Evolutionary conservation across 2,797 vertebrate species (phyloP), one percentile per base, ranked within the genome.

Genomic region (Malacoctenus gilli): DNA sequence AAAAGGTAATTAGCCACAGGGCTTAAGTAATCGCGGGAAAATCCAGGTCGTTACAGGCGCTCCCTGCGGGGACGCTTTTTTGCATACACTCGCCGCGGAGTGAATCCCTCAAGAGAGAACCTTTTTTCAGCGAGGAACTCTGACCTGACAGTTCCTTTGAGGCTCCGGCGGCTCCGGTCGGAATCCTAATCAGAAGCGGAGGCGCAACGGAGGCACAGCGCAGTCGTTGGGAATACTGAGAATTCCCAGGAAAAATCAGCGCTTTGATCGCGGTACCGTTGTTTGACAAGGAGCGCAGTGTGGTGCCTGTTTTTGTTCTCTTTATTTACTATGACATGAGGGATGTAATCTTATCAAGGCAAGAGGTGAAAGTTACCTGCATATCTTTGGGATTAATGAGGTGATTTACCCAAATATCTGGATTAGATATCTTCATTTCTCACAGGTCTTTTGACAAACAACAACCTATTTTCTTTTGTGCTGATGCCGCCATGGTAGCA

Each of bases 1-100:
- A 72, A 82, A 83, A 84, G 66, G 83, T 89, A 89, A 91, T 91
- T 88, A 89, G 78, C 77, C 76, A 72, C 22, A 39, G 75, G 84
- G 65, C 68, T 76, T 61, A 59, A 85, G 77, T 72, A 68, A 69
- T 77, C 51, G 25, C 16, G 15, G 43, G 64, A 66, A 81, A 79
- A 89, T 81, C 61, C 81, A 68, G 72, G 78, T 83, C 22, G 57
- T 77, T 82, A 54, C 70, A 72, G 68, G 37, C 55, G 2, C n/a
- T 79, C 80, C 82, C 87, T 0, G 8, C 31, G 75, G 83, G 68
- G 47, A 49, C 28, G 22, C 51, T 50, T 86, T 50, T 86, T 80
- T 80, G 73, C 64, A 77, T 76, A 65, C 56, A 30, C 21, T 57
- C 7, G 0, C 18, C 15, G 63, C 18, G 23, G 48, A 72, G 60